A percentile compares a stretch with the other conserved stretches of the same genome.
Conservation (phyloP, 2,888 invertebrate genomes). For the Strigamia maritima region DNA sequence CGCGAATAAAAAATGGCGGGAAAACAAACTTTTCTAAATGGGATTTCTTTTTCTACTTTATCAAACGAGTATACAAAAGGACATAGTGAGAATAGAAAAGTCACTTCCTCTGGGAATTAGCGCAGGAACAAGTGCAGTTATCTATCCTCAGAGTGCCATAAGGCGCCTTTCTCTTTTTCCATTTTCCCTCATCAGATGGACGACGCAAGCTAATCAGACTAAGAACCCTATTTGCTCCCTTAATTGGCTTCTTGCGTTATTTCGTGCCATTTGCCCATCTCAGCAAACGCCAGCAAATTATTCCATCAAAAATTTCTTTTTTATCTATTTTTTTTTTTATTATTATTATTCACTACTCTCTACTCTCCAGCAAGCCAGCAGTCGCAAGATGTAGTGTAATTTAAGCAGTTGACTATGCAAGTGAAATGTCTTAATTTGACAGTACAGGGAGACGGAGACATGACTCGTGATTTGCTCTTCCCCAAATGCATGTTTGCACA, state of each 20-base stretch:
- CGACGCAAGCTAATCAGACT: constrained; percentile 10
- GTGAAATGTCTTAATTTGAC: constrained; percentile 15
- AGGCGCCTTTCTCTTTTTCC: constrained; percentile 15
- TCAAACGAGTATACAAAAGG: constrained; percentile 10
- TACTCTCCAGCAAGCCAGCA: background rate
- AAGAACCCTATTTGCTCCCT: constrained; percentile 15
- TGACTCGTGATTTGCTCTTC: constrained; percentile 15
- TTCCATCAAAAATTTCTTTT: background rate
- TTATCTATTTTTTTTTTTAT: constrained; percentile 15
- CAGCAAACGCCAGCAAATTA: constrained; percentile 4
- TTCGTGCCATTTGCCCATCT: constrained; percentile 15
- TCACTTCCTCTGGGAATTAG: constrained; percentile 10
- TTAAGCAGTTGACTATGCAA: background rate
- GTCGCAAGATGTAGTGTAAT: background rate
- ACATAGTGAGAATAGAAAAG: constrained; percentile 4
- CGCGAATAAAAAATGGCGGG: background rate
- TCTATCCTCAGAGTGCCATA: constrained; percentile 15
- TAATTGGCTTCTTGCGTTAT: constrained; percentile 10
- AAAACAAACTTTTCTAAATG: constrained; percentile 5
- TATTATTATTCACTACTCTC: too few species aligned
- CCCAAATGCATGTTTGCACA: constrained; percentile 10
- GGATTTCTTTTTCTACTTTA: constrained; percentile 10
- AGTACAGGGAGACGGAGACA: background rate
- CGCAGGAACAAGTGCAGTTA: constrained; percentile 5
- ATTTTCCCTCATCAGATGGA: constrained; percentile 12